phyloP scores from a whole-genome alignment of 2,113 vertebrate species.

The Seriola rivoliana region DNA sequence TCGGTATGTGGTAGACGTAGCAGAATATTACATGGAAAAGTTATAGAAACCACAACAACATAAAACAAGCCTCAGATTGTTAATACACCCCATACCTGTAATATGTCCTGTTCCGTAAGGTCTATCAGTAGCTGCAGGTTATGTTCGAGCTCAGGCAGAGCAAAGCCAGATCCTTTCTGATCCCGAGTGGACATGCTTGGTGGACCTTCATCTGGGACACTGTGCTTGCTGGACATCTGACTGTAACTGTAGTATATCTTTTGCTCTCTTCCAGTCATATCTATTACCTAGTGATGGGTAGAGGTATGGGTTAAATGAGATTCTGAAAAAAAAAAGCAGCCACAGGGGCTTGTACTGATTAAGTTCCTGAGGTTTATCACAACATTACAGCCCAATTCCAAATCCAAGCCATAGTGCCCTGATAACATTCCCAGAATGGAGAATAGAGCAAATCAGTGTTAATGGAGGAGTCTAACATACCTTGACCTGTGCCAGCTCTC shows the following conservation, averaged over 20 bases:
- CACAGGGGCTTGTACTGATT: not conserved
- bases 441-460: not conserved
- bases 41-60: not conserved
- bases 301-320: not conserved
- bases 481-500: slow-evolving; percentile 96
- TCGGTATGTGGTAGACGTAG: not conserved
- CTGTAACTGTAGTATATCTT: slow-evolving; percentile 99
- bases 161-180: slow-evolving; percentile 88
- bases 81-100: slow-evolving; percentile 83
- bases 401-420: not conserved
- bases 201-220: slow-evolving; percentile 89
- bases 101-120: slow-evolving; percentile 97
- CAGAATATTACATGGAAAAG: not conserved
- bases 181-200: slow-evolving; percentile 85
- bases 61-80: not conserved
- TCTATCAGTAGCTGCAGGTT: slow-evolving; percentile 97
- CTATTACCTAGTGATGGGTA: slow-evolving; percentile 90
- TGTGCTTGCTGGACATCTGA: slow-evolving; percentile 98
- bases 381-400: not conserved
- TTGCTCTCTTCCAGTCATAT: slow-evolving; percentile 97
- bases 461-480: slow-evolving; percentile 58
- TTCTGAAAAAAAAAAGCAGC: not conserved
- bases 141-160: slow-evolving; percentile 95
- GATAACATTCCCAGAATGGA: not conserved
- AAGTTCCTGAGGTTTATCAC: not conserved